Percentiles rank a stretch among this genome's conserved stretches.
Evolutionary conservation across 2,888 invertebrate genomes (phyloP).

Genomic region (Epistrophe eligans): DNA sequence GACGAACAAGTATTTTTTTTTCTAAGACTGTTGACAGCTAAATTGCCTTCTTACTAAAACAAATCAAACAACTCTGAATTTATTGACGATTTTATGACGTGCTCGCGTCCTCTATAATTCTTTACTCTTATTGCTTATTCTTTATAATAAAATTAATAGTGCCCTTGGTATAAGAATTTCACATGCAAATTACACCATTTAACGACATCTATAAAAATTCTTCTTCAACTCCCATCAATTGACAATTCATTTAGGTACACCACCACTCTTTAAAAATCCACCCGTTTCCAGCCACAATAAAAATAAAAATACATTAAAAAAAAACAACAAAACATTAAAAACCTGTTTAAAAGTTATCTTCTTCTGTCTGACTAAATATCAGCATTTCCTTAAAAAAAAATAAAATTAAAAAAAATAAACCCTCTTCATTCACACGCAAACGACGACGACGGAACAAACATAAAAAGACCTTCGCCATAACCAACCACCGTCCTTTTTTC

Average conservation of each 20-base stretch:
- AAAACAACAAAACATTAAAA: conserved; percentile 26
- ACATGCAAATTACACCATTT: conserved; percentile 1
- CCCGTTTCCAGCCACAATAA: conserved; percentile 17
- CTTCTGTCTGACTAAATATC: conserved; percentile 54
- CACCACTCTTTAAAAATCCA: background rate
- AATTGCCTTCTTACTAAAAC: no score
- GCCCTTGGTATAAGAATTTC: background rate
- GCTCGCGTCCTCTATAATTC: background rate
- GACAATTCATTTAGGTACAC: conserved; percentile 9
- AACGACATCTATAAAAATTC: background rate
- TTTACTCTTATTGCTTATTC: background rate
- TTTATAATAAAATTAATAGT: background rate
- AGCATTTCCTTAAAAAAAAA: conserved; percentile 39
- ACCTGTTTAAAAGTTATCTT: conserved; percentile 51
- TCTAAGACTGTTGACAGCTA: no score
- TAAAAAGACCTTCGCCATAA: conserved; percentile 47
- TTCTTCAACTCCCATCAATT: background rate
- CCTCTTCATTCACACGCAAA: conserved; percentile 63
- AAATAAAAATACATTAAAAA: no score
- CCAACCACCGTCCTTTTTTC: background rate
- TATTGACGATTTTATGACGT: background rate
- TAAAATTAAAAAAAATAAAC: conserved; percentile 20
- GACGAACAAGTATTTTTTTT: no score
- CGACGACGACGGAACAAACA: conserved; percentile 25
- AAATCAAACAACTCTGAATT: no score